Evolutionary conservation across 2,113 vertebrate species (phyloP), one percentile per base, ranked within the genome.

Genomic region (Saccopteryx leptura): DNA sequence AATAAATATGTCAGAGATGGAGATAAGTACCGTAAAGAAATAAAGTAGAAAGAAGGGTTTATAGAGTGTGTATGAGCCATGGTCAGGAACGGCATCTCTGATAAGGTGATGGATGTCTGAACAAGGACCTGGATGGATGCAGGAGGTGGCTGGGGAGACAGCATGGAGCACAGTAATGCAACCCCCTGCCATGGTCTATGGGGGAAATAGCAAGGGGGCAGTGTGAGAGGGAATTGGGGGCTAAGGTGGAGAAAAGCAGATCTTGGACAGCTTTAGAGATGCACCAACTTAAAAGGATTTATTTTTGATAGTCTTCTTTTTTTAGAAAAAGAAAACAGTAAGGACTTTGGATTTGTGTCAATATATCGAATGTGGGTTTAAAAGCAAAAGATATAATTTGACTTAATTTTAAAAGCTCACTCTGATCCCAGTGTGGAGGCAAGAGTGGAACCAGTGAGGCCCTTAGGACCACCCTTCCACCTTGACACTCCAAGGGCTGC

Each of bases 291-390:
- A 18, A 89, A 52, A 88, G 46, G 48, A 61, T 78, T 69, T 84
- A 31, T 13, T 69, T 69, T 68, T 58, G 60, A 14, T 88, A 83
- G 31, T 89, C 61, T 50, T 94, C 50, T 60, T 95, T 82, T 72
- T 63, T 14, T 39, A 39, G 84, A 87, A 87, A 87, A 48, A 82
- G 21, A 84, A 88, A 76, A 63, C 33, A 68, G 19, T 93, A 17
- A 90, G 46, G 31, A 86, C 71, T 91, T 91, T 66, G 46, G 46
- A 61, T 75, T 82, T 82, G 65, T 10, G 39, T 39, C 39, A 3
- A 69, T 88, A 9, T 48, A 39, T 39, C 39, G 52, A 93, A 87
- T 76, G 54, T 94, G 88, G n/a, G 46, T 75, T 69, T 91, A 88
- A 65, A 65, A 83, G 52, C 61, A 78, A 46, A 78, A 75, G 31